Base-by-base conservation (phyloP, 2,113 vertebrate species). In the Trematocara unimaculatum region DNA sequence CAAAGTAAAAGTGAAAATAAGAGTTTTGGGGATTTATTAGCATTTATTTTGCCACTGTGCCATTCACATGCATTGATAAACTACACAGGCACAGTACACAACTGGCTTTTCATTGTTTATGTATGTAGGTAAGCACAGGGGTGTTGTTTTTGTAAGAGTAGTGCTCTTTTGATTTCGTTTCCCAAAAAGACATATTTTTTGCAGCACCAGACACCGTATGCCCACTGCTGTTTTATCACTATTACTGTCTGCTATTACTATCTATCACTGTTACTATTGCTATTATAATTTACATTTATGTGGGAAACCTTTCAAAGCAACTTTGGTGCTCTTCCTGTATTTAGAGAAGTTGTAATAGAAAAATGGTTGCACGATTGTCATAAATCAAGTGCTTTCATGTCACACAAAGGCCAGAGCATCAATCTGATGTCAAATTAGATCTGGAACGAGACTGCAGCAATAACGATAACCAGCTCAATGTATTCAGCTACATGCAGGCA, bases 401-500 rank as follows among this genome's bases (percentile, higher is more conserved):
- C 55, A 54, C 33, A 81, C 17, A 18, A 64, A 77, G 60, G 79
- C 51, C 88, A 87, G 62, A 64, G 54, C 38, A 38, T 67, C 51
- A 56, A 29, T 31, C 29, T 78, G 14, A 79, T 55, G 64, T 81
- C 84, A 86, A 23, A 82, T 87, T 85, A 80, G 81, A 89, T 90
- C 33, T 88, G 86, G 83, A 91, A 13, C 15, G 18, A 86, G 58
- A 92, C 89, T 47, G 89, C 7, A 78, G 55, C 49, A 81, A 31
- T 3, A 49, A 87, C 87, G 86, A 90, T 82, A 88, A 90, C 84
- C 12, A 20, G 64, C 62, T 84, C 53, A 86, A 47, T 81, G 18
- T 77, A 67, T 74, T 70, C 18, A 54, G 86, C 62, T 15, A 33
- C 86, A 88, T 56, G 62, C 78, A 56, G 70, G 35, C 20, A 90